These are phyloP conservation scores for Vandiemenella viatica DNA, from an alignment of 2,888 invertebrate genomes.

Conservation along the genomic window DNA sequence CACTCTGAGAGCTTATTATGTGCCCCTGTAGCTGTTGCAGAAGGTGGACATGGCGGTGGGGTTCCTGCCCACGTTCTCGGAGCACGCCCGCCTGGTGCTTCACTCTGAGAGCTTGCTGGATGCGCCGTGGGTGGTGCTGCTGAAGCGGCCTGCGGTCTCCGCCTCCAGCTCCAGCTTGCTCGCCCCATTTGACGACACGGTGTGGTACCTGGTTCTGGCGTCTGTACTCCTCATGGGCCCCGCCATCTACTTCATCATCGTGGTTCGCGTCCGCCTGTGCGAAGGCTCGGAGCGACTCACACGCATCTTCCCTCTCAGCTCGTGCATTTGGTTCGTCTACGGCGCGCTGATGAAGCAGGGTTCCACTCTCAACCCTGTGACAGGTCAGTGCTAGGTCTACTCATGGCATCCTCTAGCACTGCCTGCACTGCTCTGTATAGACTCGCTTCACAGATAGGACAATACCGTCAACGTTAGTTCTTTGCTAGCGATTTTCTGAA, in stretches of 20 bases:
- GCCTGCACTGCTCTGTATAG: no score
- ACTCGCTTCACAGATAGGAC: no score
- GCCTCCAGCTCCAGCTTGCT: slow-evolving; percentile 68
- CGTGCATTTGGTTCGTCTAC: slow-evolving; percentile 77
- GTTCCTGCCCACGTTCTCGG: slow-evolving; percentile 52
- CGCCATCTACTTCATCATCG: slow-evolving; percentile 54
- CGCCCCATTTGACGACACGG: slow-evolving; percentile 54
- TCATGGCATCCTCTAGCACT: neutral
- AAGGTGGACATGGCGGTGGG: slow-evolving; percentile 64
- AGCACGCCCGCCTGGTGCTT: slow-evolving; percentile 36
- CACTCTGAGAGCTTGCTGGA: slow-evolving; percentile 55
- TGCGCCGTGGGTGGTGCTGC: slow-evolving; percentile 62
- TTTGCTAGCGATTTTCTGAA: no score
- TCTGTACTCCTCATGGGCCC: slow-evolving; percentile 63
- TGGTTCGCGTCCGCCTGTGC: slow-evolving; percentile 34
- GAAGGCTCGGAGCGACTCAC: slow-evolving; percentile 31
- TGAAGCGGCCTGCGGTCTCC: slow-evolving; percentile 65
- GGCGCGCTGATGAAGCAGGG: slow-evolving; percentile 80
- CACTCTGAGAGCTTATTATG: slow-evolving; percentile 48
- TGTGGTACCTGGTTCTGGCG: slow-evolving; percentile 56
- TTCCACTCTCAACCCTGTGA: slow-evolving; percentile 56
- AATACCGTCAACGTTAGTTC: no score
- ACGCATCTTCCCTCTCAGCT: slow-evolving; percentile 40
- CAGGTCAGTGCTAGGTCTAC: slow-evolving; percentile 1
- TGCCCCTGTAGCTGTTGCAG: slow-evolving; percentile 31